phyloP scores from a whole-genome alignment of 2,797 vertebrate species.

The Eleutherodactylus coqui region DNA sequence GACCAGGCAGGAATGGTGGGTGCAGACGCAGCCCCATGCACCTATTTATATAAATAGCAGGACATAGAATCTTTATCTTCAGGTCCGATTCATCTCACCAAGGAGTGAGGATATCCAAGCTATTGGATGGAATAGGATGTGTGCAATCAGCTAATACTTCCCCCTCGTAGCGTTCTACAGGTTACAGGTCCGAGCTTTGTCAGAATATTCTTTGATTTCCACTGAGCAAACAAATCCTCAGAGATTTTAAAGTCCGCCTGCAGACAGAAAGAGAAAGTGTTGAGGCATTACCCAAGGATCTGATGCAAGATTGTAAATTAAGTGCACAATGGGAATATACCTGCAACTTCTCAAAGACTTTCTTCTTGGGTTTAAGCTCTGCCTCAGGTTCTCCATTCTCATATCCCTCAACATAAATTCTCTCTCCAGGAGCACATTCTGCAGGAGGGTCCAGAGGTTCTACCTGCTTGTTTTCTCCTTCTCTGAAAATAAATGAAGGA shows the following conservation, averaged over 20 bases:
- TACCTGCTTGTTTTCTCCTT: slow-evolving; percentile 84
- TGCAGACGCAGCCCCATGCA: slow-evolving; percentile 27
- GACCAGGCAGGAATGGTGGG: slow-evolving; percentile 14
- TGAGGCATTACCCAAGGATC: neutral
- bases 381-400: slow-evolving; percentile 85
- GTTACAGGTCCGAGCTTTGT: slow-evolving; percentile 91
- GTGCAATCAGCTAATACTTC: slow-evolving; percentile 83
- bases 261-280: neutral
- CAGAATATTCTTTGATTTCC: slow-evolving; percentile 89
- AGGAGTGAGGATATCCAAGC: neutral
- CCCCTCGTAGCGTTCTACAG: slow-evolving; percentile 92
- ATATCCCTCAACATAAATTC: slow-evolving; percentile 88
- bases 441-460: slow-evolving; percentile 91
- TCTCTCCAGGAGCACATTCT: slow-evolving; percentile 86
- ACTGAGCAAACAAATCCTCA: slow-evolving; percentile 84
- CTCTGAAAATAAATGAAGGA: slow-evolving; percentile 69
- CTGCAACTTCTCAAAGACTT: slow-evolving; percentile 96
- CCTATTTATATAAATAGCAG: slow-evolving; percentile 29
- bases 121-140: slow-evolving; percentile 8
- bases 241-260: slow-evolving; percentile 89
- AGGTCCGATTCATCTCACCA: neutral
- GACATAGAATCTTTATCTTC: neutral
- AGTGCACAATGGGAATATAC: slow-evolving; percentile 69
- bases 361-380: slow-evolving; percentile 95
- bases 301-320: neutral